Evolutionary conservation across 2,888 invertebrate genomes (phyloP).

Genomic region (Lochmaea capreae): DNA sequence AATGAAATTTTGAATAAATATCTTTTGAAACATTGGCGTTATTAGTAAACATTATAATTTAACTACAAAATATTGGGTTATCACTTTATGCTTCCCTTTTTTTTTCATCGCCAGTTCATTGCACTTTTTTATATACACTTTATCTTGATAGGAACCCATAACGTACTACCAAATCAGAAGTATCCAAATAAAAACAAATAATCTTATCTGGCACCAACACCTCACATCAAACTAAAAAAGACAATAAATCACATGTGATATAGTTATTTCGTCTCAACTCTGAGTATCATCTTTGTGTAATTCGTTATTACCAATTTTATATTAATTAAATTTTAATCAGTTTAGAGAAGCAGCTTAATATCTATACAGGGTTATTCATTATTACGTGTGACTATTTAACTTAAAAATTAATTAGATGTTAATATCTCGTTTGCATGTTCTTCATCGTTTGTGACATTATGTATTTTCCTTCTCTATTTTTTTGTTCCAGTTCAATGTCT

Average conservation of each 20-base stretch:
- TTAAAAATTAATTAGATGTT: too few relatives aligned
- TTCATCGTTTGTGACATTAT: too few relatives aligned
- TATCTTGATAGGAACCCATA: constrained; percentile 26
- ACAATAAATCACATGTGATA: constrained; percentile 27
- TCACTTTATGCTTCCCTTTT: not conserved
- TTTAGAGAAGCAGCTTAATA: constrained; percentile 17
- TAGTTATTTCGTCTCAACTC: not conserved
- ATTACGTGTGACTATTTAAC: too few relatives aligned
- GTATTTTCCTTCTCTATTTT: not conserved
- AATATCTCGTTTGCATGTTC: too few relatives aligned
- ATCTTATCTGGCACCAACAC: constrained; percentile 32
- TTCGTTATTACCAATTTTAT: constrained; percentile 3
- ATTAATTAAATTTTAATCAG: constrained; percentile 15
- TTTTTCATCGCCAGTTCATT: constrained; percentile 27
- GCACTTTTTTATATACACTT: constrained; percentile 23
- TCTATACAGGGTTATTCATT: not conserved
- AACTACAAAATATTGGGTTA: not conserved
- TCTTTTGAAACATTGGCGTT: too few relatives aligned
- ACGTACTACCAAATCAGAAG: constrained; percentile 31
- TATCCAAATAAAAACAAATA: constrained; percentile 33
- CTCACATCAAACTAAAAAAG: constrained; percentile 26
- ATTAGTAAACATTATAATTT: not conserved
- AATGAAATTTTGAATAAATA: too few relatives aligned
- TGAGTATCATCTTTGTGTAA: constrained; percentile 18
- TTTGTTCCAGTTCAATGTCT: not conserved